Base-by-base conservation (phyloP, 2,113 vertebrate species). In the Gallinago jamesoni region DNA sequence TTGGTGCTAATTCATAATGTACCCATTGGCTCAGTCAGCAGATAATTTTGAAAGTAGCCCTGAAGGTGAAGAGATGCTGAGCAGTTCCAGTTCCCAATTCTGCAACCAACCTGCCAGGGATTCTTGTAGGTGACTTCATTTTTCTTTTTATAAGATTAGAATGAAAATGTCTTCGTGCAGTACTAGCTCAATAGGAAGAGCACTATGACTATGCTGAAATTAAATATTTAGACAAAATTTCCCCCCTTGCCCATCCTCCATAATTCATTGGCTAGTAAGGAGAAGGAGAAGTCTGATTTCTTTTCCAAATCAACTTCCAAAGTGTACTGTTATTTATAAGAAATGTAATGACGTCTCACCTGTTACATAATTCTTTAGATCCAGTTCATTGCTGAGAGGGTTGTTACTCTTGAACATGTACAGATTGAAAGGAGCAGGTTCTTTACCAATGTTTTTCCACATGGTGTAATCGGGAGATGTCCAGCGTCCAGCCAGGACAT, bases 371-470 rank as follows among this genome's bases (percentile, higher is more conserved):
- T 99, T 99, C 97, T 99, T 99, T 60, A 99, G 97, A 95, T 99
- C 99, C 96, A 99, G 97, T 98, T 99, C 99, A 68, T 99, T 99
- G 91, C 99, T 99, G 96, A 99, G 99, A 37, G 99, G 99, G 90
- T 99, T 99, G 98, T 99, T 99, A 97, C 99, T 99, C 97, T 99
- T 99, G 98, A 99, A 99, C 99, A 99, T 99, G 86, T 99, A 99
- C 52, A 99, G 94, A 95, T 99, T 99, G 94, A 99, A 99, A 16
- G 99, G 99, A 60, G 99, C 97, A 0, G 99, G 99, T 89, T 99
- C 99, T 91, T 98, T 99, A 95, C 99, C 99, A 39, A 99, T 99
- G 70, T 99, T 99, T 95, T 98, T 99, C 99, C 99, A 99, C 97
- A 99, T 98, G 94, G 98, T 98, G 66, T 99, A 99, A 98, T 99